These are phyloP conservation scores for Hyalella azteca DNA, from an alignment of 2,888 invertebrate species.

Conservation along the genomic window DNA sequence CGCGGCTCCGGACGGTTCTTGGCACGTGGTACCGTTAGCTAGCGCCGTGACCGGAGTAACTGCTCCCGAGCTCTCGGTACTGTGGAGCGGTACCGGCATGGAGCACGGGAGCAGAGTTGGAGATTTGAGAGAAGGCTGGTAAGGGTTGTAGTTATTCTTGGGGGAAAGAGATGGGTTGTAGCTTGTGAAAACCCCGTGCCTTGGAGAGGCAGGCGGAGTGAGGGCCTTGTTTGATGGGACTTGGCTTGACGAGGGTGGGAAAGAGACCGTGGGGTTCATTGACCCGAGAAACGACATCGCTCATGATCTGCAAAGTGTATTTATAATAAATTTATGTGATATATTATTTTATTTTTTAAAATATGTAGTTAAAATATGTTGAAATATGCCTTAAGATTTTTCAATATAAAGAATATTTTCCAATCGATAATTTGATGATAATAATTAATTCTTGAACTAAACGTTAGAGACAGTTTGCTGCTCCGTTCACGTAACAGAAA, in stretches of 20 bases:
- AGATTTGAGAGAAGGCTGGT: slow-evolving; percentile 18
- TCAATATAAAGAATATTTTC: too few species aligned
- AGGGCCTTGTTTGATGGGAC: too few species aligned
- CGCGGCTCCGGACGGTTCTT: neutral
- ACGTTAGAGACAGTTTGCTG: too few species aligned
- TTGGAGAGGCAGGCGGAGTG: slow-evolving; percentile 15
- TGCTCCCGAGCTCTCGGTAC: neutral
- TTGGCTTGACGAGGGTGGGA: neutral
- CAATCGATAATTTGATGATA: too few species aligned
- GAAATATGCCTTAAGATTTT: too few species aligned
- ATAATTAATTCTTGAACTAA: too few species aligned
- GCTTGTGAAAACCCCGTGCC: slow-evolving; percentile 7
- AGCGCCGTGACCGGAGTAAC: neutral
- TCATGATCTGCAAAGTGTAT: too few species aligned
- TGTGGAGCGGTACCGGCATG: neutral
- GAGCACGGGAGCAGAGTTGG: slow-evolving; percentile 12
- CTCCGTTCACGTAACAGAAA: too few species aligned
- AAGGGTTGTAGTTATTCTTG: slow-evolving; percentile 22
- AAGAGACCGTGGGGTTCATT: neutral
- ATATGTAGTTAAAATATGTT: too few species aligned
- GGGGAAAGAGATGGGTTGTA: slow-evolving; percentile 3
- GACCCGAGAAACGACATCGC: slow-evolving; percentile 13
- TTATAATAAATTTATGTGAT: too few species aligned
- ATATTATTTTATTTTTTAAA: too few species aligned
- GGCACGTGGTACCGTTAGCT: neutral